Conservation (phyloP, 2,888 invertebrate genomes). For the Lingula anatina region DNA sequence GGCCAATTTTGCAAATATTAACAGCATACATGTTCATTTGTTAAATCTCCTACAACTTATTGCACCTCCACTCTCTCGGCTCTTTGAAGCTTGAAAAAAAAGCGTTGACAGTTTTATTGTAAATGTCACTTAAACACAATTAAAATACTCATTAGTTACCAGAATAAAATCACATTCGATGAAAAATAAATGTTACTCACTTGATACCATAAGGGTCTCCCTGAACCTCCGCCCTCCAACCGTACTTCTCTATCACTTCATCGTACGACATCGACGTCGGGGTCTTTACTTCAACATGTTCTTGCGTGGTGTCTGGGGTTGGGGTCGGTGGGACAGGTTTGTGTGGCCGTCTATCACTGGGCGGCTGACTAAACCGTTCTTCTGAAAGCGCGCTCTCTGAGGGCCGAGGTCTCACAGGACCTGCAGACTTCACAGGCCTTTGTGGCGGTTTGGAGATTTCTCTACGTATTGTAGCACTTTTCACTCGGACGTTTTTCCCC, state of each 20-base stretch:
- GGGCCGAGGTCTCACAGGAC: conserved; percentile 16
- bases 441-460: conserved; percentile 16
- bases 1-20: too few species aligned
- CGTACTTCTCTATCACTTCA: conserved; percentile 27
- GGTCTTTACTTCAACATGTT: not conserved
- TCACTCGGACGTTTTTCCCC: conserved; percentile 16
- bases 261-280: conserved; percentile 19
- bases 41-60: too few species aligned
- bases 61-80: too few species aligned
- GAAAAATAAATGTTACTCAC: conserved; percentile 23
- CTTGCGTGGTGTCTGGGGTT: not conserved
- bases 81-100: too few species aligned
- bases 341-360: not conserved
- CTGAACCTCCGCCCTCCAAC: conserved; percentile 44
- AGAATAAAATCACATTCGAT: too few species aligned
- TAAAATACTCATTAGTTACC: too few species aligned
- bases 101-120: too few species aligned
- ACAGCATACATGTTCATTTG: too few species aligned
- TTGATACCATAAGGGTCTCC: conserved; percentile 43
- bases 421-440: conserved; percentile 23
- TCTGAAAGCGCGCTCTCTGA: conserved; percentile 7
- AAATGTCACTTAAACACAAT: too few species aligned
- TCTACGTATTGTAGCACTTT: conserved; percentile 24
- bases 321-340: not conserved
- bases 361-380: conserved; percentile 1